Base-by-base conservation (phyloP, 2,113 vertebrate genomes). In the Mionectes macconnelli region DNA sequence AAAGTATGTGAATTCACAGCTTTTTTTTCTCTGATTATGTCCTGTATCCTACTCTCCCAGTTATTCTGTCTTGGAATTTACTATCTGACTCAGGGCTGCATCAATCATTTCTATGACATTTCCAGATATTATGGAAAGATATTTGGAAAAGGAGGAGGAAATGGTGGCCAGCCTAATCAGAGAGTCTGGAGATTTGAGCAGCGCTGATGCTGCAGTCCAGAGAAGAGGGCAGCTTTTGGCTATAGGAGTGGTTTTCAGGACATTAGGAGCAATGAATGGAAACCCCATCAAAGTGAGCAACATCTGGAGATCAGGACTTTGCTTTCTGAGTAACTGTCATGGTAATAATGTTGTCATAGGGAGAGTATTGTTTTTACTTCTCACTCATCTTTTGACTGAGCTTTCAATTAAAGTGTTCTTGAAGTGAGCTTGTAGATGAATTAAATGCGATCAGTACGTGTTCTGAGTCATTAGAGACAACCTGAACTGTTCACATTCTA, bases 151-250 rank as follows among this genome's bases (percentile, higher is more conserved):
- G 25, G 4, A 78, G 7, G 10, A 77, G 12, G 14, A 91, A 82
- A 68, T 3, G 0, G 5, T 72, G n/a, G 10, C 21, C 19, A 0
- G 0, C 6, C 8, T 84, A 74, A 67, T 5, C 16, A 84, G 42
- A 55, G 33, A 23, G 35, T 49, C 30, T 49, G 44, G 24, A 79
- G 12, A 2, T 74, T 39, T 78, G 8, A 64, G 33, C 10, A 84
- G n/a, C 15, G 3, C 12, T 85, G 47, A 47, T 24, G 4, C 2
- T 77, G 39, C 23, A 77, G 25, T 35, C 42, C 39, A 19, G 30
- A 84, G 25, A 4, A 80, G 13, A 74, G 10, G 5, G 5, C 15
- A 75, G 13, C 1, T 78, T 89, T 70, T n/a, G 8, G 17, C 7
- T 39, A 44, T 1, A 4, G 7, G 8, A 17, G 8, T 37, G 30